Evolutionary conservation across 2,888 invertebrate genomes (phyloP).

Genomic region (Patella ulyssiponensis): DNA sequence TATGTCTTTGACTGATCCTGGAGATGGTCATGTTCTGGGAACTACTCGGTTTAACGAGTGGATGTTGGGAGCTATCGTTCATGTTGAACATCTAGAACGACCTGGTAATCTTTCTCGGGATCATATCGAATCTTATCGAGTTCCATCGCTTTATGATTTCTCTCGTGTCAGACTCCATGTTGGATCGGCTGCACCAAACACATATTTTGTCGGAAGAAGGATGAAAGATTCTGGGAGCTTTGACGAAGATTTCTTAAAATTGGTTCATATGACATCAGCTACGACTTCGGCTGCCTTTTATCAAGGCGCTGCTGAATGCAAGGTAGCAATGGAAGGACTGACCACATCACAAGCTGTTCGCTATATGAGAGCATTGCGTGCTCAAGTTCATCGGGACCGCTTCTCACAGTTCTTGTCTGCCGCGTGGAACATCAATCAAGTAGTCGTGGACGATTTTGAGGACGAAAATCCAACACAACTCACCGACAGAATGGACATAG

Average conservation of each 20-base stretch:
- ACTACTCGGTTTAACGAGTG: slow-evolving; percentile 51
- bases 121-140: slow-evolving; percentile 52
- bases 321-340: slow-evolving; percentile 51
- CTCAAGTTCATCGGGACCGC: slow-evolving; percentile 43
- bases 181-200: slow-evolving; percentile 48
- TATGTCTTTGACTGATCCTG: slow-evolving; percentile 55
- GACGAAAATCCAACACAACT: slow-evolving; percentile 21
- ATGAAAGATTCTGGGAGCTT: slow-evolving; percentile 52
- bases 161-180: slow-evolving; percentile 51
- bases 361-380: slow-evolving; percentile 47
- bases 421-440: slow-evolving; percentile 55
- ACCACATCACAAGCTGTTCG: slow-evolving; percentile 47
- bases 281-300: slow-evolving; percentile 48
- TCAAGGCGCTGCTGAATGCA: slow-evolving; percentile 52
- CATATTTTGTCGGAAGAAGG: slow-evolving; percentile 50
- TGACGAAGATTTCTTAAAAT: slow-evolving; percentile 50
- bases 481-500: slow-evolving; percentile 45
- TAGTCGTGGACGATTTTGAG: slow-evolving; percentile 42
- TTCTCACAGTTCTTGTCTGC: slow-evolving; percentile 47
- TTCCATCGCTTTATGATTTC: slow-evolving; percentile 51
- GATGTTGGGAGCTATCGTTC: slow-evolving; percentile 54
- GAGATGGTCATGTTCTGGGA: slow-evolving; percentile 53
- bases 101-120: slow-evolving; percentile 44
- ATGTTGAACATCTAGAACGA: slow-evolving; percentile 55
- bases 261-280: slow-evolving; percentile 50